Percentiles rank a stretch among this genome's conserved stretches.
Conservation (phyloP, 2,888 invertebrate species). For the Dascillus cervinus region DNA sequence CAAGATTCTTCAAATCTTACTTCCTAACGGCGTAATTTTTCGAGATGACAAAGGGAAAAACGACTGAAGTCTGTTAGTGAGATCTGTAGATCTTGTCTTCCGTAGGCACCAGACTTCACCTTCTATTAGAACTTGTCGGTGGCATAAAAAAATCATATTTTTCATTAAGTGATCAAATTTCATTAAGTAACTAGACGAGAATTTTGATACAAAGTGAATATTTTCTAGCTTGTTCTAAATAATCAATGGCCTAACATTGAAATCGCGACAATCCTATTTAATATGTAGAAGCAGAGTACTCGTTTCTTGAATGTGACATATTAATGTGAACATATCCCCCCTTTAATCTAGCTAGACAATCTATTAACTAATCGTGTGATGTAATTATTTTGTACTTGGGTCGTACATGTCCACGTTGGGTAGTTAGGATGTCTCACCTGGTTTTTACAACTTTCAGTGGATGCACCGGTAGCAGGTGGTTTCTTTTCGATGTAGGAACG, state of each 20-base stretch:
- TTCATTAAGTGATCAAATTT: slow-evolving; percentile 9
- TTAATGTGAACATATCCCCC: slow-evolving; percentile 33
- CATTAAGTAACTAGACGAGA: slow-evolving; percentile 17
- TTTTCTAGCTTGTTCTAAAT: slow-evolving; percentile 36
- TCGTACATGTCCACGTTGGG: background rate
- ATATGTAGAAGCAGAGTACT: slow-evolving; percentile 18
- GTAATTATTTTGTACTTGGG: slow-evolving; percentile 21
- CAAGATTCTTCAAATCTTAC: too few relatives aligned
- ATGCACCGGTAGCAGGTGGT: too few relatives aligned
- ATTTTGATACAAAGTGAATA: slow-evolving; percentile 28
- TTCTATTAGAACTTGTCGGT: slow-evolving; percentile 1
- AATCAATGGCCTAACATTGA: slow-evolving; percentile 43
- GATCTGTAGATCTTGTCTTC: slow-evolving; percentile 24
- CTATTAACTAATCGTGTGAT: slow-evolving; percentile 34
- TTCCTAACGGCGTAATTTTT: too few relatives aligned
- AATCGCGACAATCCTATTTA: slow-evolving; percentile 41
- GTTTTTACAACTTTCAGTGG: too few relatives aligned
- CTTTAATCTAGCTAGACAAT: slow-evolving; percentile 38
- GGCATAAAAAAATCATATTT: slow-evolving; percentile 8
- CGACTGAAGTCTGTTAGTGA: slow-evolving; percentile 3
- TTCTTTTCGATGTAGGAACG: slow-evolving; percentile 1
- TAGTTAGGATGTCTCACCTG: background rate
- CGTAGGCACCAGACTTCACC: slow-evolving; percentile 23
- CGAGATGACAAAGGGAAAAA: too few relatives aligned
- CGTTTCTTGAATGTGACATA: slow-evolving; percentile 3